A percentile compares a stretch with the other conserved stretches of the same genome.
Conservation (phyloP, 1,140 invertebrate species). For the Caenorhabditis tropicalis region DNA sequence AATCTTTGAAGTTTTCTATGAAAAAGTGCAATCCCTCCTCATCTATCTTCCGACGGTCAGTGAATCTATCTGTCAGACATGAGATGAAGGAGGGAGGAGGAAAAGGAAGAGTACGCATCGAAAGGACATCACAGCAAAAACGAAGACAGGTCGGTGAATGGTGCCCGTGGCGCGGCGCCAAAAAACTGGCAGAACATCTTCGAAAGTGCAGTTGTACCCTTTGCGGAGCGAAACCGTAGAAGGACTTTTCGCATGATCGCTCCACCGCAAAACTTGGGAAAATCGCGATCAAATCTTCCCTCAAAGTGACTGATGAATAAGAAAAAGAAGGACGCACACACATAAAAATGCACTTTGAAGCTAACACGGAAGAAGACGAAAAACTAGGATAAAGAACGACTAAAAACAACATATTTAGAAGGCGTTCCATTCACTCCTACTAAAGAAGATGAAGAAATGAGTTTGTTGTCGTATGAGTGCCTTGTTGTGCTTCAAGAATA, state of each 20-base stretch:
- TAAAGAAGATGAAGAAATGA: background rate
- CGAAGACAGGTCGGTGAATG: conserved; percentile 4
- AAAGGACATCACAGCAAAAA: background rate
- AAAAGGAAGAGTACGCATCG: background rate
- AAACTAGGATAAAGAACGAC: background rate
- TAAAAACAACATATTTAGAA: no score
- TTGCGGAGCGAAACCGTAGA: background rate
- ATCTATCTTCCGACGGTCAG: background rate
- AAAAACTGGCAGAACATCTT: conserved; percentile 33
- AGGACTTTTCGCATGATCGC: conserved; percentile 20
- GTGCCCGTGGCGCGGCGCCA: background rate
- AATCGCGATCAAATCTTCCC: background rate
- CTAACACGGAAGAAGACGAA: background rate
- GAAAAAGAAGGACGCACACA: background rate
- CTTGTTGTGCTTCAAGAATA: background rate
- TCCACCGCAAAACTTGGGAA: background rate
- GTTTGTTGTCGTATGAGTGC: background rate
- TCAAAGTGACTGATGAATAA: background rate
- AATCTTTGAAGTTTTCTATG: conserved; percentile 22
- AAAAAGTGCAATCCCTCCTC: background rate
- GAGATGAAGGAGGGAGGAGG: no score
- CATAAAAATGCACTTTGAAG: background rate
- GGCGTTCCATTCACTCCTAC: no score
- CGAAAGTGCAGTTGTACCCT: conserved; percentile 28
- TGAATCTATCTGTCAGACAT: conserved; percentile 14